Conservation (phyloP, 2,888 invertebrate genomes). For the Brachycybe producta region DNA sequence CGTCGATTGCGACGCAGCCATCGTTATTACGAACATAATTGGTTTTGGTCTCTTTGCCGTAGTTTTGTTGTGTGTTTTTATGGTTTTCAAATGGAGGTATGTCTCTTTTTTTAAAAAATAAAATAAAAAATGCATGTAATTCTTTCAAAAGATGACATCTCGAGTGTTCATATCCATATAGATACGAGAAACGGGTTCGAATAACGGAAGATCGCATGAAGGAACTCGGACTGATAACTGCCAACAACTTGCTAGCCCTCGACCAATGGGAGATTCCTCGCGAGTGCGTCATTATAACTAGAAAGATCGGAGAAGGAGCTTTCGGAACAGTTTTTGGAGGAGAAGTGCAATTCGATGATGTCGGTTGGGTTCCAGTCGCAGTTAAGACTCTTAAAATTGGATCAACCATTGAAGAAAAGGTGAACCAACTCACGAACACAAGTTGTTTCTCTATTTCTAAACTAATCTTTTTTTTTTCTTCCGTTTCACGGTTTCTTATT, state of each 20-base stretch:
- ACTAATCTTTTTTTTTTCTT: no score
- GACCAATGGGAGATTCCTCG: conserved; percentile 82
- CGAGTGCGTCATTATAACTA: conserved; percentile 69
- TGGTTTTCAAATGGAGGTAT: conserved; percentile 49
- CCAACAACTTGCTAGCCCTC: conserved; percentile 41
- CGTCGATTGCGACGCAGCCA: conserved; percentile 58
- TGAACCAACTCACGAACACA: conserved; percentile 23
- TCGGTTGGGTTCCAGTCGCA: conserved; percentile 70
- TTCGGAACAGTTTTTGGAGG: conserved; percentile 89
- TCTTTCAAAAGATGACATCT: neutral
- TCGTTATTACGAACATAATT: conserved; percentile 50
- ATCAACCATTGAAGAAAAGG: conserved; percentile 66
- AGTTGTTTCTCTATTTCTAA: neutral
- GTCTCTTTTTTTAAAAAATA: conserved; percentile 20
- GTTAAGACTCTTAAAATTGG: conserved; percentile 79
- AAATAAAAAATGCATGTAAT: neutral
- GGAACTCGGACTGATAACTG: conserved; percentile 49
- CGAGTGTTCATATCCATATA: no score
- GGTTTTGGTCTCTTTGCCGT: conserved; percentile 45
- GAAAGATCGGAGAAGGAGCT: conserved; percentile 75
- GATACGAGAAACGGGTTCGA: conserved; percentile 51
- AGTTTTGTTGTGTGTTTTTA: conserved; percentile 44
- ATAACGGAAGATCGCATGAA: conserved; percentile 53
- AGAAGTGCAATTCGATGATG: conserved; percentile 56
- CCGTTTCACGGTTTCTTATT: neutral